Evolutionary conservation across 2,797 vertebrate species (phyloP), one percentile per base, ranked within the genome.

Genomic region (Acipenser oxyrinchus): DNA sequence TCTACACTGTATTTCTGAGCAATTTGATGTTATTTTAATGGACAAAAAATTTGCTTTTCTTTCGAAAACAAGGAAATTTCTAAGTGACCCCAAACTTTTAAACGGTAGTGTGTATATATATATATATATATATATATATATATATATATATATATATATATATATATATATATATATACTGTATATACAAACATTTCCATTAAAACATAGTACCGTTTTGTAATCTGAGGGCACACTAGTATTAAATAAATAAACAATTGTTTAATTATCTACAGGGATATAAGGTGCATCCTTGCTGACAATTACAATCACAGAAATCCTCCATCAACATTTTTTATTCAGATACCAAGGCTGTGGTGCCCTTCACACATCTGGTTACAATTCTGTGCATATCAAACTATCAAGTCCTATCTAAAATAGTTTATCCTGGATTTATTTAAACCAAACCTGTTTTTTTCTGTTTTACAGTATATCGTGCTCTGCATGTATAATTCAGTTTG

Each of bases 261-360:
- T 91, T 92, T 93, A 93, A 93, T 93, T 85, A 92, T 89, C 85
- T 82, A 78, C 83, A 89, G 89, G 83, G 86, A 88, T 89, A 91
- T 91, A 90, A 92, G 85, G 84, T 86, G 88, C 90, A 91, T 89
- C 91, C 89, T 86, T 86, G 85, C 88, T 89, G 88, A 92, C 90
- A 89, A 89, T 82, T 88, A 88, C 86, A 89, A 91, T 93, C 90
- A 91, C 49, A 64, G 66, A 81, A 70, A 80, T 72, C 73, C 74
- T 77, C 76, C 79, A 77, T 83, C 82, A 75, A 80, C 72, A 72
- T 75, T 75, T 65, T 18, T 68, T 51, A 73, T 57, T 72, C 50
- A 58, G 71, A 66, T 67, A n/a, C 68, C 58, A 18, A 82, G 84
- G 87, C 81, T 87, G 82, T 81, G 81, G 81, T 76, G 81, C 86